phyloP scores from a whole-genome alignment of 2,888 invertebrate genomes.

The Globia sparganii region DNA sequence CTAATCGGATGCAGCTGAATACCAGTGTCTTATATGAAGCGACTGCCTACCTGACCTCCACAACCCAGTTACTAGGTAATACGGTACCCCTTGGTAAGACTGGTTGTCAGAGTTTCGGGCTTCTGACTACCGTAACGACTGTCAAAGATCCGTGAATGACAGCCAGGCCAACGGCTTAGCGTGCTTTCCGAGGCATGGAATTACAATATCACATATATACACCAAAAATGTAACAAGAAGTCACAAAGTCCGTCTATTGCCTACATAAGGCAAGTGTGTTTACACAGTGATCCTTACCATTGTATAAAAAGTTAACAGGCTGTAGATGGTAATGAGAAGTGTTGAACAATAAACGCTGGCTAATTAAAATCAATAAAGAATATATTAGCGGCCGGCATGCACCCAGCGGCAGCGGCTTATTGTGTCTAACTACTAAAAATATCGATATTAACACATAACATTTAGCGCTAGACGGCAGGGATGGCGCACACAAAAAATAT shows the following conservation, averaged over 20 bases:
- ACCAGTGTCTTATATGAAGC: too few relatives aligned
- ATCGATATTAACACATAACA: conserved; percentile 68
- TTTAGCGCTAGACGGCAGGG: conserved; percentile 52
- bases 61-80: too few relatives aligned
- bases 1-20: too few relatives aligned
- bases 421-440: conserved; percentile 70
- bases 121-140: too few relatives aligned
- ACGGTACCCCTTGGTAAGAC: too few relatives aligned
- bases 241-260: not conserved
- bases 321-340: conserved; percentile 40
- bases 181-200: too few relatives aligned
- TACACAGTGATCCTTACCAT: not conserved
- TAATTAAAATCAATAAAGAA: conserved; percentile 66
- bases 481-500: conserved; percentile 16
- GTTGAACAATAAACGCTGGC: conserved; percentile 46
- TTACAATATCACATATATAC: too few relatives aligned
- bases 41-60: too few relatives aligned
- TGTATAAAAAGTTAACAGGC: not conserved
- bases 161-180: too few relatives aligned
- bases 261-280: not conserved
- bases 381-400: conserved; percentile 39
- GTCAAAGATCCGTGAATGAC: too few relatives aligned
- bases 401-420: conserved; percentile 52
- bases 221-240: not conserved
- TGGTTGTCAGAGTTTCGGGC: too few relatives aligned